phyloP scores from a whole-genome alignment of 1,140 invertebrate species.

The Drosophila seguyi region DNA sequence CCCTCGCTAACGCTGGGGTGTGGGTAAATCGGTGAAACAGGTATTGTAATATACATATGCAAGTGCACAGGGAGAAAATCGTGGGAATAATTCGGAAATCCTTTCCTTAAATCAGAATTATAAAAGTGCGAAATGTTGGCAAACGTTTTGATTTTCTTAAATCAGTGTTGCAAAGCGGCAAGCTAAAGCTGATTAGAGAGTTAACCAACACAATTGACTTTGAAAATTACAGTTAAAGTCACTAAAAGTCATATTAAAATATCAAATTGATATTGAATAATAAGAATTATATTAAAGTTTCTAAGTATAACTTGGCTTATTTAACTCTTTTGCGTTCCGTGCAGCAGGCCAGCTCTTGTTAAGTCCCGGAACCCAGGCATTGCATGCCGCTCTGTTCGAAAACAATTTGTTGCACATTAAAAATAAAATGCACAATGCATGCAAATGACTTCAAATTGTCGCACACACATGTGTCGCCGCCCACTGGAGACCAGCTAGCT shows the following conservation, averaged over 20 bases:
- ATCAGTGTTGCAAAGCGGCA: not conserved
- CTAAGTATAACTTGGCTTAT: not conserved
- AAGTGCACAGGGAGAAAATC: conserved; percentile 10
- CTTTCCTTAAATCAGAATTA: too few relatives aligned
- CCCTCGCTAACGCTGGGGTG: conserved; percentile 16
- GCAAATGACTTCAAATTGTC: conserved; percentile 80
- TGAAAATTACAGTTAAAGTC: not conserved
- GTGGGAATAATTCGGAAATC: too few relatives aligned
- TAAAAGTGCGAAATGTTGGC: too few relatives aligned
- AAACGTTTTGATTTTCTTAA: not conserved
- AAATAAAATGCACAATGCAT: conserved; percentile 77
- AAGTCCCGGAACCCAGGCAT: conserved; percentile 48
- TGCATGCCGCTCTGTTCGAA: conserved; percentile 76
- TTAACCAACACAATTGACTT: not conserved
- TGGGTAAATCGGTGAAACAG: conserved; percentile 6
- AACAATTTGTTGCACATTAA: conserved; percentile 82
- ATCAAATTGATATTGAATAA: not conserved
- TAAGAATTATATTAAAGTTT: not conserved
- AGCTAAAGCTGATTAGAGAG: not conserved
- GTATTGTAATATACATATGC: not conserved
- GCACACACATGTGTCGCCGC: conserved; percentile 36
- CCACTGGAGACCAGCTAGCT: conserved; percentile 4
- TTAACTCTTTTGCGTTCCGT: not conserved
- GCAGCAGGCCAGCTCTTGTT: conserved; percentile 33
- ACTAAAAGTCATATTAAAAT: not conserved